phyloP scores from a whole-genome alignment of 2,888 invertebrate genomes.

The Boloria euphrosyne region DNA sequence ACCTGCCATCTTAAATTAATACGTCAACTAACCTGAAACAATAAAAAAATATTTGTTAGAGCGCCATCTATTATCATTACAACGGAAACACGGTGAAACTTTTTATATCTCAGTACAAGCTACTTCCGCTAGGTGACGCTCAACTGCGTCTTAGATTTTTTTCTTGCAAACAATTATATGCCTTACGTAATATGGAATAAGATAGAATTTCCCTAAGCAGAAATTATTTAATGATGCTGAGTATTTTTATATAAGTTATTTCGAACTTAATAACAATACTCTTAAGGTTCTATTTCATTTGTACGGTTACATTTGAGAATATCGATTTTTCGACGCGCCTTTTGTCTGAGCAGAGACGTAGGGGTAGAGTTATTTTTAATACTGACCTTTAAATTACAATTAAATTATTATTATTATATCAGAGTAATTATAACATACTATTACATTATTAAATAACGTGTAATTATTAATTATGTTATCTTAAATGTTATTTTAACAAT shows the following conservation, averaged over 20 bases:
- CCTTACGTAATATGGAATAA: not conserved
- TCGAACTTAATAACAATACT: not conserved
- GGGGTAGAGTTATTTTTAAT: constrained; percentile 14
- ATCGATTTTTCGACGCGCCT: constrained; percentile 12
- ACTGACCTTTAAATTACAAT: not conserved
- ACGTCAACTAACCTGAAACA: constrained; percentile 17
- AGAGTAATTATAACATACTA: no score
- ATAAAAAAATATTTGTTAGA: constrained; percentile 22
- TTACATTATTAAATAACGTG: no score
- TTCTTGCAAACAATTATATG: not conserved
- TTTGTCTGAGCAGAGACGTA: constrained; percentile 7
- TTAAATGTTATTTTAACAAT: no score
- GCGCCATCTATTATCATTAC: constrained; percentile 47
- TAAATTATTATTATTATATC: no score
- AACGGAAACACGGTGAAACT: constrained; percentile 16
- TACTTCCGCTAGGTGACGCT: constrained; percentile 46
- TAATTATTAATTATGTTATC: no score
- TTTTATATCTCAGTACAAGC: constrained; percentile 38
- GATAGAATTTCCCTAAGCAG: not conserved
- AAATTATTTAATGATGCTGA: constrained; percentile 14
- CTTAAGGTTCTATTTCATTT: constrained; percentile 7
- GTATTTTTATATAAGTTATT: constrained; percentile 6
- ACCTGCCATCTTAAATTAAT: not conserved
- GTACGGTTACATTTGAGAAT: not conserved
- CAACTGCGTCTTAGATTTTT: constrained; percentile 10